A percentile compares a stretch with the other conserved stretches of the same genome.
Evolutionary conservation across 2,113 vertebrate genomes (phyloP).

Genomic region (Galemys pyrenaicus): DNA sequence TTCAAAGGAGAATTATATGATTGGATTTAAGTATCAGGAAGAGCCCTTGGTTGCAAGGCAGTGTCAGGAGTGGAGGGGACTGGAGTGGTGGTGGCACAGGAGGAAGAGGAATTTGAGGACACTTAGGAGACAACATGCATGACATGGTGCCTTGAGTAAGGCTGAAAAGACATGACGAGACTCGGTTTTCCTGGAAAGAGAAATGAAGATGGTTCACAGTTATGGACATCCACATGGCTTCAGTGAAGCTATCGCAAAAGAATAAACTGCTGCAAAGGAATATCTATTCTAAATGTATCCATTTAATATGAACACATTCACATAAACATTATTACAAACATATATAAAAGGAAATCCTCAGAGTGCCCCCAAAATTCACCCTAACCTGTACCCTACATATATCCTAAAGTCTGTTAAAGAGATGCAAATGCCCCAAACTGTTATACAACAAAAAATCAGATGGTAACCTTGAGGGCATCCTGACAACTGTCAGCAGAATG

Average conservation of each 20-base stretch:
- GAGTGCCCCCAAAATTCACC: background rate
- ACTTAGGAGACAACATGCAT: background rate
- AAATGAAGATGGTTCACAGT: rapidly evolving
- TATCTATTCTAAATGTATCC: background rate
- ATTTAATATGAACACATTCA: background rate
- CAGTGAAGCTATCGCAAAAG: background rate
- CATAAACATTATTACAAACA: background rate
- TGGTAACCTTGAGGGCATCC: background rate
- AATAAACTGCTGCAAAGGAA: background rate
- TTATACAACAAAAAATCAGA: background rate
- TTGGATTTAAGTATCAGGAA: background rate
- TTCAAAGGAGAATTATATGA: background rate
- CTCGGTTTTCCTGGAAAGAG: background rate
- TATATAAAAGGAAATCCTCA: background rate
- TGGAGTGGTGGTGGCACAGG: background rate
- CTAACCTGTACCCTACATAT: background rate
- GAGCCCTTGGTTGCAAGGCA: background rate
- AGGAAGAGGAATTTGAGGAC: background rate
- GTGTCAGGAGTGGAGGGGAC: rapidly evolving
- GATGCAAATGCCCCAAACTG: background rate
- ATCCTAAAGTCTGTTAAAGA: background rate
- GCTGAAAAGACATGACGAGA: background rate
- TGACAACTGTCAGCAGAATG: background rate
- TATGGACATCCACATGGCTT: background rate
- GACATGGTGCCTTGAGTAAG: rapidly evolving